A percentile compares a stretch with the other conserved stretches of the same genome.
phyloP scores from a whole-genome alignment of 2,888 invertebrate genomes.

The Balanococcus diminutus region DNA sequence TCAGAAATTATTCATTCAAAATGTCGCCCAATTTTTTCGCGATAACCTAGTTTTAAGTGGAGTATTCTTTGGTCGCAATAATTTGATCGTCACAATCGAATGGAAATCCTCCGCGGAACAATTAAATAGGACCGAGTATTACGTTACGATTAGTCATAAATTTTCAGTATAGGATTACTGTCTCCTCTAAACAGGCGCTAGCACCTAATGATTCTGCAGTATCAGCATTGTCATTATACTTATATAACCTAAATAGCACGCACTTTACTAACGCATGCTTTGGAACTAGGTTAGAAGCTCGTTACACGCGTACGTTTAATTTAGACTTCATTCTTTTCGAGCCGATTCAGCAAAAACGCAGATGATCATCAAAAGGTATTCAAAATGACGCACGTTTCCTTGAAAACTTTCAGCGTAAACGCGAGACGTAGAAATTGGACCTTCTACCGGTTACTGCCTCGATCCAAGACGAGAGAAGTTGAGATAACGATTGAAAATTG shows the following conservation, averaged over 20 bases:
- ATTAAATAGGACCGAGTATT: not conserved
- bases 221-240: constrained; percentile 24
- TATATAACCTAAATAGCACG: constrained; percentile 25
- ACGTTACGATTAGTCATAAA: constrained; percentile 1
- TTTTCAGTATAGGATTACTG: constrained; percentile 17
- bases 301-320: not conserved
- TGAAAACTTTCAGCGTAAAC: not conserved
- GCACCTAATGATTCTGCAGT: not conserved
- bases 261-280: constrained; percentile 14
- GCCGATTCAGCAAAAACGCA: not conserved
- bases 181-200: constrained; percentile 18
- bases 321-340: not conserved
- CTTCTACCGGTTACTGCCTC: no score
- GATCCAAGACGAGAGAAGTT: not conserved
- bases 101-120: not conserved
- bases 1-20: constrained; percentile 7
- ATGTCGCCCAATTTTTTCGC: not conserved
- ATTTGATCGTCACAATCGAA: not conserved
- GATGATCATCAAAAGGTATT: not conserved
- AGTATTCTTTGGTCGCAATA: not conserved
- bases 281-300: constrained; percentile 1
- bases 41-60: not conserved
- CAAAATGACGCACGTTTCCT: not conserved
- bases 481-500: not conserved
- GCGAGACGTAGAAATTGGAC: not conserved